Conservation (phyloP, 2,797 vertebrate genomes). For the Lagorchestes hirsutus region DNA sequence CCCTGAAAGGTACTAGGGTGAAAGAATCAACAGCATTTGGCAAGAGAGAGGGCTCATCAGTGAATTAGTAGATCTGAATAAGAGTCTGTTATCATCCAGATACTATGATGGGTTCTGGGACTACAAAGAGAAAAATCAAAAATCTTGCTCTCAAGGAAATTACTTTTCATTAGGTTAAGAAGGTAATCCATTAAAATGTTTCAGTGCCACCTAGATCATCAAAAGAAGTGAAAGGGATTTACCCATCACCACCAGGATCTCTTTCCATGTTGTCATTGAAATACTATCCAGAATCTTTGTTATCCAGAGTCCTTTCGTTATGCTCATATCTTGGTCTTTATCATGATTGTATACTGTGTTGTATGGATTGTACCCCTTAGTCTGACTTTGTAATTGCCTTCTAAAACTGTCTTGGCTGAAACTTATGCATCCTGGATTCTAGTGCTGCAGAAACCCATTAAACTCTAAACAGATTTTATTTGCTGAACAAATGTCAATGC, state of each 20-base stretch:
- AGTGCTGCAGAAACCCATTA: slow-evolving; percentile 28
- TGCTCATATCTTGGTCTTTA: neutral
- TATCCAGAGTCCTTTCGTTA: slow-evolving; percentile 22
- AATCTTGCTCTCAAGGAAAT: neutral
- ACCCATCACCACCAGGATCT: neutral
- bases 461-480: slow-evolving; percentile 69
- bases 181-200: slow-evolving; percentile 11
- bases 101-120: neutral
- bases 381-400: neutral
- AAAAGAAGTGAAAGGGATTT: neutral
- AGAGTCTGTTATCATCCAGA: neutral
- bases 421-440: slow-evolving; percentile 9
- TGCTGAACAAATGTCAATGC: slow-evolving; percentile 73
- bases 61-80: neutral
- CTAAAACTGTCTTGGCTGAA: slow-evolving; percentile 45
- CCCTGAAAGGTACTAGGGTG: neutral
- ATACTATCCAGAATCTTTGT: slow-evolving; percentile 29
- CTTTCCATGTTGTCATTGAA: neutral
- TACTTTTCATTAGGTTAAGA: neutral
- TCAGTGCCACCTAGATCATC: neutral
- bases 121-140: neutral
- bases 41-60: neutral
- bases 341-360: slow-evolving; percentile 12
- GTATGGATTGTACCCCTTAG: neutral
- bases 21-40: neutral